Evolutionary conservation across 2,113 vertebrate species (phyloP).

Genomic region (Gnathonemus longibarbis): DNA sequence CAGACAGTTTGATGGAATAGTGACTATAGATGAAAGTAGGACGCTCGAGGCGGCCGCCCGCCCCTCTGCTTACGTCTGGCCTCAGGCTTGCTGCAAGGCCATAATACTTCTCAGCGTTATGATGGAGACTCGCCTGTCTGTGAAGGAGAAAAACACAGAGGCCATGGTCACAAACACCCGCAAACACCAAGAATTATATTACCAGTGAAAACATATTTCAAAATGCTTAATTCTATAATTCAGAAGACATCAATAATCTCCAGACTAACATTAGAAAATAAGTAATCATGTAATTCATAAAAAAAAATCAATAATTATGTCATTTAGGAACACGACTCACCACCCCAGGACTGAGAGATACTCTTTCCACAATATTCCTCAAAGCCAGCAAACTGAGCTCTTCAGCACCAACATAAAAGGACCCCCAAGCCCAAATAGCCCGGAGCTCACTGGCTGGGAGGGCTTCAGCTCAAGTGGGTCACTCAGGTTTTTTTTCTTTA

Average conservation of each 20-base stretch:
- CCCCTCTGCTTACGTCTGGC: background rate
- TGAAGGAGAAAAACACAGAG: slow-evolving; percentile 35
- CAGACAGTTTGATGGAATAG: background rate
- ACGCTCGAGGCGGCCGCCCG: background rate
- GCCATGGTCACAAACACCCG: background rate
- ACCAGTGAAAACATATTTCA: background rate
- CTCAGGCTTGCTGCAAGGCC: slow-evolving; percentile 9
- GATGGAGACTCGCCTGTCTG: slow-evolving; percentile 69
- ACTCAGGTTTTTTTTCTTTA: background rate
- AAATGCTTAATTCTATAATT: background rate
- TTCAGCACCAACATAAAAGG: background rate
- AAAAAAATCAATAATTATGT: background rate
- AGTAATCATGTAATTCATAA: background rate
- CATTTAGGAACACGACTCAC: background rate
- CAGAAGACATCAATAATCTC: background rate
- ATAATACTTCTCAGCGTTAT: slow-evolving; percentile 16
- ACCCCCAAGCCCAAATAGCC: background rate
- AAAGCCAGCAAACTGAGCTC: background rate
- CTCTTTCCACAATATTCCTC: background rate
- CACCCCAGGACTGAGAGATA: background rate
- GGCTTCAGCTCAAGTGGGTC: background rate
- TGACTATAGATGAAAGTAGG: background rate
- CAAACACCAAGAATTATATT: background rate
- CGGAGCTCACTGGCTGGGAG: background rate
- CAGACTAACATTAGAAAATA: background rate